Base-by-base conservation (phyloP, 2,888 invertebrate genomes). In the Zygaena filipendulae region DNA sequence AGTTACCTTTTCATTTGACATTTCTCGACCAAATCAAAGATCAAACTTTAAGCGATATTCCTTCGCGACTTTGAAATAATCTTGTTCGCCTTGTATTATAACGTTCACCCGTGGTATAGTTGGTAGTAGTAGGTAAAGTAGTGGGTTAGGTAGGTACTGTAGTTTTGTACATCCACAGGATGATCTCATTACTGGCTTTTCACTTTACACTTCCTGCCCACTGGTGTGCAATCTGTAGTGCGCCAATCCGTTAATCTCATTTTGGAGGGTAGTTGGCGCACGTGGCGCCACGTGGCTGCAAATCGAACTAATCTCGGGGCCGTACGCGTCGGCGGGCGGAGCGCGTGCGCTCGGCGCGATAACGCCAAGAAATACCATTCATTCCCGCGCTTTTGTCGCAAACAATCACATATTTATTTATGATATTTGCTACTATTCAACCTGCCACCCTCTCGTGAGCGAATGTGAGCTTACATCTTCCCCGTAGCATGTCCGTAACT, bases 141-240 rank as follows among this genome's bases (percentile, higher is more conserved):
- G n/a, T n/a, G n/a, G n/a, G n/a, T n/a, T n/a, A n/a, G n/a, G n/a
- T n/a, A n/a, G n/a, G n/a, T n/a, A n/a, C n/a, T n/a, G n/a, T n/a
- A n/a, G n/a, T n/a, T n/a, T n/a, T n/a, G n/a, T n/a, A n/a, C 52
- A 56, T 48, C 69, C 67, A 70, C 66, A 70, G 69, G 63, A 62
- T 52, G 59, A 61, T 62, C 67, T 74, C 69, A 72, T 75, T 74
- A 74, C 70, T 63, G 57, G 51, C 62, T 74, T 75, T 77, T 77
- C 77, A 79, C 74, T 79, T 77, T 74, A 72, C 77, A 77, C 77
- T 75, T 79, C 77, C 77, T 71, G 74, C 57, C 54, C 57, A 74
- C 74, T 77, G 69, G 69, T 74, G 77, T 77, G 72, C 77, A 79
- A 77, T 79, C 74, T 75, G 79, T 75, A 77, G 77, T 75, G 74